phyloP scores from a whole-genome alignment of 2,797 vertebrate genomes.

The Streptopelia turtur region DNA sequence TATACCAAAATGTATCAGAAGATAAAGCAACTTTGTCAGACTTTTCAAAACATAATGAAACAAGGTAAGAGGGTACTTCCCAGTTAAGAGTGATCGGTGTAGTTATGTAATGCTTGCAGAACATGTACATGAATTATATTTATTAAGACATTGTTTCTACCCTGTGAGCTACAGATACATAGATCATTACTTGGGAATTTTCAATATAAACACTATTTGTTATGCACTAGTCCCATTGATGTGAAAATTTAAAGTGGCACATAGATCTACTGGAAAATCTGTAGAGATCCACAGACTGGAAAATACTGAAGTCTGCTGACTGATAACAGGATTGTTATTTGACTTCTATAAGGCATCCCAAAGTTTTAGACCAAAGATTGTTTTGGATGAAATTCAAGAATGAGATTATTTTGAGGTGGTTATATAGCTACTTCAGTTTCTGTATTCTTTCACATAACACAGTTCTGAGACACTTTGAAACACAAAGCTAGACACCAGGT shows the following conservation, averaged over 20 bases:
- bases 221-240: neutral
- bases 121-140: neutral
- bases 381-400: neutral
- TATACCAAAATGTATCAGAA: neutral
- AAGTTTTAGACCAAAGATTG: neutral
- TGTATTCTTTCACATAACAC: neutral
- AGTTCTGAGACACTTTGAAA: neutral
- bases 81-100: neutral
- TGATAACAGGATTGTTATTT: neutral
- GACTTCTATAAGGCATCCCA: neutral
- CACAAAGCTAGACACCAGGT: neutral
- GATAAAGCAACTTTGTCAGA: neutral
- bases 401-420: neutral
- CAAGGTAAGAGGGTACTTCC: neutral
- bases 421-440: neutral
- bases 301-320: neutral
- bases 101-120: neutral
- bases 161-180: neutral
- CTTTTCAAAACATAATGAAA: neutral
- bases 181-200: neutral
- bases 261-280: neutral
- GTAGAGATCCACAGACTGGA: neutral
- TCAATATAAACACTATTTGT: neutral
- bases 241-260: neutral
- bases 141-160: neutral